Base-by-base conservation (phyloP, 1,140 invertebrate genomes). In the Drosophila prosaltans region DNA sequence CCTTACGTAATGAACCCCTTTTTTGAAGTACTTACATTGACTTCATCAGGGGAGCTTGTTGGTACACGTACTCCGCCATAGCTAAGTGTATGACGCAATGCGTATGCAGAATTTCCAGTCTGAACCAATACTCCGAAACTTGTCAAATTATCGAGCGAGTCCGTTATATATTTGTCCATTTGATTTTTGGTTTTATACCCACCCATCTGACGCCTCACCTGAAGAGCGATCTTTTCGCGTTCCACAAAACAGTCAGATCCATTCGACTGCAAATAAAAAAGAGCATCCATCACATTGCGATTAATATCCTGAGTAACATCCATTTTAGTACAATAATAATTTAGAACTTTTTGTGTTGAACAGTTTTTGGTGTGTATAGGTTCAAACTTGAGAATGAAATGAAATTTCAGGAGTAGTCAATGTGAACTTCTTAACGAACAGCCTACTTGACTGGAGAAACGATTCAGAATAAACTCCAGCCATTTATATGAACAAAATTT, bases 201-300 rank as follows among this genome's bases (percentile, higher is more conserved):
- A 0, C 57, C 39, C 62, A 80, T 51, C n/a, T 75, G 66, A 0
- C 26, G 32, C n/a, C 61, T 74, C 0, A 88, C 81, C 11, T 51
- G 54, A 0, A 57, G 0, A 0, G 2, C 7, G 1, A 78, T 78
- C 0, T 2, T 8, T 0, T 39, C 24, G 2, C 28, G 24, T 8
- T 28, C 2, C 0, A 69, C 28, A 62, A 67, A 67, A 6, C 16
- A 9, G 1, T 2, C 16, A 0, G 2, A 3, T 0, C 7, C 3
- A 0, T 16, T 26, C 0, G 21, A 5, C 2, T 81, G 70, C 28
- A 88, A 43, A 21, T 3, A 3, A 2, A 26, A 6, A 1, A 90
- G 5, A 0, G 83, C 81, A n/a, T 80, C 79, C 0, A 74, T 16
- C 0, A 90, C 81, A 32, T 78, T 59, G 0, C 72, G 58, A 64